phyloP scores from a whole-genome alignment of 2,888 invertebrate genomes.

The Artemia sinica region DNA sequence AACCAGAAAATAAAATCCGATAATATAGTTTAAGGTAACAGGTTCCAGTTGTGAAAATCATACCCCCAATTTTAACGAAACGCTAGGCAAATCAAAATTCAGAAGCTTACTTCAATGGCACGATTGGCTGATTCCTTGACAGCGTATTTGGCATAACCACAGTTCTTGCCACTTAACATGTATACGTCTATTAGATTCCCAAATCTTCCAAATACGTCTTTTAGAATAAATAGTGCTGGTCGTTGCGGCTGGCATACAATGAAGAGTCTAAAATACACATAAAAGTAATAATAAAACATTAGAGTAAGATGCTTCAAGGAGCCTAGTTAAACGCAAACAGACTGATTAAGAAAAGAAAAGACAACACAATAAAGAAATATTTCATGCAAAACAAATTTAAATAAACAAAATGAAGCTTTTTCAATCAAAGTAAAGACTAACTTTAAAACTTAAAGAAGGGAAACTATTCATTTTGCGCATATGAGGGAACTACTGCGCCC shows the following conservation, averaged over 20 bases:
- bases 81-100: conserved; percentile 2
- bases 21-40: conserved; percentile 4
- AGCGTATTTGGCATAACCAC: conserved; percentile 78
- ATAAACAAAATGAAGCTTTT: background rate
- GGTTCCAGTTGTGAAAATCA: conserved; percentile 2
- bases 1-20: background rate
- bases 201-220: conserved; percentile 77
- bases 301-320: too few species aligned
- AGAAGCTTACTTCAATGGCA: conserved; percentile 44
- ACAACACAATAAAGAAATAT: background rate
- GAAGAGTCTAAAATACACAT: conserved; percentile 32
- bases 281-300: background rate
- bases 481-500: too few species aligned
- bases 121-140: conserved; percentile 51
- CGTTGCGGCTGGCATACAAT: conserved; percentile 42
- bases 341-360: background rate
- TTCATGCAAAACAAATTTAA: background rate
- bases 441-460: too few species aligned
- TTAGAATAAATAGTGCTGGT: conserved; percentile 56
- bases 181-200: conserved; percentile 78
- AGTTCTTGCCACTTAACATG: conserved; percentile 69
- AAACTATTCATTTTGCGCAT: too few species aligned
- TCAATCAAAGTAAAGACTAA: too few species aligned
- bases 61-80: background rate
- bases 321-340: background rate